These are phyloP conservation scores for Pogona vitticeps DNA, from an alignment of 2,113 vertebrate species.

Conservation along the genomic window DNA sequence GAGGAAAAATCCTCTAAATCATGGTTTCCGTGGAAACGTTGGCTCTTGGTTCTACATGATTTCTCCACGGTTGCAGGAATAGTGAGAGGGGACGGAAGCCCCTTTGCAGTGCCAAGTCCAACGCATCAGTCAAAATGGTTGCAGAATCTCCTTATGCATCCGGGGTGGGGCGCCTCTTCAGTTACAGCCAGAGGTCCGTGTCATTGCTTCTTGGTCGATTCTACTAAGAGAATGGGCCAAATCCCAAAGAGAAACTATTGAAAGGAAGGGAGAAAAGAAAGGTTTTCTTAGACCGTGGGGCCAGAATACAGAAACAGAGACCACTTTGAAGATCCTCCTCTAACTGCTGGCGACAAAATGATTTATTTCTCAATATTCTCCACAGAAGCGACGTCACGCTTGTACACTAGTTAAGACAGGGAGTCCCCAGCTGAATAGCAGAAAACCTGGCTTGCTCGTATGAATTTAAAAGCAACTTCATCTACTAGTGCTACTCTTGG, in stretches of 20 bases:
- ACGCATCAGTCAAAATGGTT: slow-evolving; percentile 27
- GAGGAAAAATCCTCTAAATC: slow-evolving; percentile 26
- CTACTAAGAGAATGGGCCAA: slow-evolving; percentile 91
- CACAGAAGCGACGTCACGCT: neutral
- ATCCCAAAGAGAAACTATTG: slow-evolving; percentile 90
- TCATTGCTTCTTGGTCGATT: slow-evolving; percentile 88
- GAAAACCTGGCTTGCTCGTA: neutral
- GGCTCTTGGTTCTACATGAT: slow-evolving; percentile 41
- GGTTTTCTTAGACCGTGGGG: neutral
- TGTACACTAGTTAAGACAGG: neutral
- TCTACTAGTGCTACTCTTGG: too few relatives aligned
- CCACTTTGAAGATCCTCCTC: neutral
- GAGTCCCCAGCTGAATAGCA: neutral
- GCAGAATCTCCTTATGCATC: slow-evolving; percentile 57
- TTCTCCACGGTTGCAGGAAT: slow-evolving; percentile 26
- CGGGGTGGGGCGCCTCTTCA: neutral
- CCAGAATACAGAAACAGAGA: neutral
- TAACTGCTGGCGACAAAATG: neutral
- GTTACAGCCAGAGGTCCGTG: slow-evolving; percentile 31
- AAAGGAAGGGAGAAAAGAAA: slow-evolving; percentile 37
- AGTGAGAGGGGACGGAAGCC: slow-evolving; percentile 23
- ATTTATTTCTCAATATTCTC: neutral
- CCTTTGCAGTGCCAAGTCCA: slow-evolving; percentile 29
- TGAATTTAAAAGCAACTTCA: neutral
- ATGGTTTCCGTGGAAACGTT: neutral